Conservation (phyloP, 2,113 vertebrate species). For the Dicerorhinus sumatrensis region DNA sequence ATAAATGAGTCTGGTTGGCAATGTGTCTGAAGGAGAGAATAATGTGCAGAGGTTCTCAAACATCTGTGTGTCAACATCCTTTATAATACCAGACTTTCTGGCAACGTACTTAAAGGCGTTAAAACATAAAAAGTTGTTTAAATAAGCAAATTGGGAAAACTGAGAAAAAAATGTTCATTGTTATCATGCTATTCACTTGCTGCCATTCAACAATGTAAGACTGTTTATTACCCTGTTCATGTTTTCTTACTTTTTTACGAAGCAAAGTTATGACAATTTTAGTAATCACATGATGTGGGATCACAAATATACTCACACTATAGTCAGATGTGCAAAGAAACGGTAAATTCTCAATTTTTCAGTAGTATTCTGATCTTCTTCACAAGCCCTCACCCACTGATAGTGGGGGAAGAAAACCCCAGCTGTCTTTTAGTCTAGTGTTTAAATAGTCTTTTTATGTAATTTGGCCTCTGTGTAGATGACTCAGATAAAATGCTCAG, state of each 20-base stretch:
- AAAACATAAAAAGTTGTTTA: background rate
- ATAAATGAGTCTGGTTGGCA: background rate
- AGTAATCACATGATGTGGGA: background rate
- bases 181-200: background rate
- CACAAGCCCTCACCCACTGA: background rate
- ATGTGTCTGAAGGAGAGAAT: background rate
- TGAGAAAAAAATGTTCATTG: background rate
- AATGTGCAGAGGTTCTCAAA: background rate
- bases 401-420: background rate
- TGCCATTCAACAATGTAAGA: background rate
- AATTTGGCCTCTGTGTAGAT: background rate
- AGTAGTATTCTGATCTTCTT: background rate
- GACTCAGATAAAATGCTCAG: background rate
- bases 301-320: background rate
- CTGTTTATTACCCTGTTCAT: background rate
- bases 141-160: constrained; percentile 34
- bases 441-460: background rate
- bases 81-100: background rate
- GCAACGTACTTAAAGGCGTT: background rate
- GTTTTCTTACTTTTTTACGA: constrained; percentile 12
- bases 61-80: background rate
- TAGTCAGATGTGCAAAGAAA: background rate
- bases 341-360: background rate
- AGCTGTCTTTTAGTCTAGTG: background rate
- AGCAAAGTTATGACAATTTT: background rate